Evolutionary conservation across 2,797 vertebrate species (phyloP), one percentile per base, ranked within the genome.

Genomic region (Gymnoscopelus microlampas): DNA sequence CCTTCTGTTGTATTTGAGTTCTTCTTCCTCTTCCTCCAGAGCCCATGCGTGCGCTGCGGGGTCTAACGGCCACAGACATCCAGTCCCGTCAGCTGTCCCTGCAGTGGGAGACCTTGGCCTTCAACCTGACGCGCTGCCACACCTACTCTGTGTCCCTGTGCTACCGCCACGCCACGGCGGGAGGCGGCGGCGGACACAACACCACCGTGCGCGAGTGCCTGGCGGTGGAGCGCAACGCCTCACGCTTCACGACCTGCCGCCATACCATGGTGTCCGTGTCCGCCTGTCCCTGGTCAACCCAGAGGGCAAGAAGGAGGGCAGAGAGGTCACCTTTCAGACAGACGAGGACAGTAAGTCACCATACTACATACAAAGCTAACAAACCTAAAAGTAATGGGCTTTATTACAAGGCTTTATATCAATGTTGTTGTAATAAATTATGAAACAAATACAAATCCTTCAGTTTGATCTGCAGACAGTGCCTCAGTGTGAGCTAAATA

Each of bases 121-220:
- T 98, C 92, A 99, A 99, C 64, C 92, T 99, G 93, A 99, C 97
- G 0, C 96, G 98, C 35, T 99, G 98, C 87, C 97, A 99, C 91
- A 97, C 96, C 60, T 99, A 97, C 87, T 94, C 95, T 0, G 93
- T 99, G 86, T 96, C 95, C 0, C 94, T 99, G 68, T 99, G 98
- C 91, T 98, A 97, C 80, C 95, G 93, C 75, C 97, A 97, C 81
- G 93, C 91, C 0, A 93, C 91, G 55, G 94, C 95, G 13, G 93
- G 90, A 0, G 93, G 94, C 67, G 91, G 94, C 57, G 91, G 91
- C 35, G 87, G 91, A 68, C 95, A 95, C 91, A 98, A 98, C 80
- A 95, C 96, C 85, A 97, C 96, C 0, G 89, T 98, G 81, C 95
- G 94, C 1, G 97, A 98, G 83, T 99, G 98, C 4, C 88, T 96